Evolutionary conservation across 2,797 vertebrate species (phyloP).

Genomic region (Mionectes olivaceus): DNA sequence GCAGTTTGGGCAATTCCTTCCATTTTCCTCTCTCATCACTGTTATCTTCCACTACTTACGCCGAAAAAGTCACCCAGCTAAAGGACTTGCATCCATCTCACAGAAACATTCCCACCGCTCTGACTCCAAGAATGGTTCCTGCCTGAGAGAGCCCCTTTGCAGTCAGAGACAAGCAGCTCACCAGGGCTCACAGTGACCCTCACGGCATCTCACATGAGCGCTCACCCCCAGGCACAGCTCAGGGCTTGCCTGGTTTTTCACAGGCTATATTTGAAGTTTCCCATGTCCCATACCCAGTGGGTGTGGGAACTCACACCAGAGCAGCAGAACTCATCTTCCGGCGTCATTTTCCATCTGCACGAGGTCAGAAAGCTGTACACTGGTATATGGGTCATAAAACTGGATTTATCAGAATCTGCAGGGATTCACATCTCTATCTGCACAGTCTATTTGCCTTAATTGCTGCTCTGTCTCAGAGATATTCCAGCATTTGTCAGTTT

Average conservation of each 20-base stretch:
- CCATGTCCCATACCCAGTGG: background rate
- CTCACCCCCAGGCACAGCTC: background rate
- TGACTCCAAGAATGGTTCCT: accelerated
- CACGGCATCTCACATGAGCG: accelerated
- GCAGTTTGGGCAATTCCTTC: background rate
- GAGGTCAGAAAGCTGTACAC: background rate
- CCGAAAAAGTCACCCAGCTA: background rate
- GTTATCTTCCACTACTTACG: background rate
- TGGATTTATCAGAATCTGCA: conserved; percentile 10
- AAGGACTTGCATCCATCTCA: accelerated
- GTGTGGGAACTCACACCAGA: background rate
- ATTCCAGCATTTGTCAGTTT: conserved; percentile 50
- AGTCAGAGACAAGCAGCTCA: background rate
- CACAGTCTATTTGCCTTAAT: conserved; percentile 38
- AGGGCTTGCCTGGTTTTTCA: background rate
- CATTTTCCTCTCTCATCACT: background rate
- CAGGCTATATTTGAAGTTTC: background rate
- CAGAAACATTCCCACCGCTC: background rate
- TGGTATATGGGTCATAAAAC: background rate
- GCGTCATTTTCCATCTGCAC: background rate
- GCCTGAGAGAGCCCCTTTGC: background rate
- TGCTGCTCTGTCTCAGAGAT: conserved; percentile 27
- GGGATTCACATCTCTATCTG: conserved; percentile 22
- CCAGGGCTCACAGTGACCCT: background rate
- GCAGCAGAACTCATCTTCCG: background rate